Base-by-base conservation (phyloP, 2,113 vertebrate species). In the Ammospiza caudacuta region DNA sequence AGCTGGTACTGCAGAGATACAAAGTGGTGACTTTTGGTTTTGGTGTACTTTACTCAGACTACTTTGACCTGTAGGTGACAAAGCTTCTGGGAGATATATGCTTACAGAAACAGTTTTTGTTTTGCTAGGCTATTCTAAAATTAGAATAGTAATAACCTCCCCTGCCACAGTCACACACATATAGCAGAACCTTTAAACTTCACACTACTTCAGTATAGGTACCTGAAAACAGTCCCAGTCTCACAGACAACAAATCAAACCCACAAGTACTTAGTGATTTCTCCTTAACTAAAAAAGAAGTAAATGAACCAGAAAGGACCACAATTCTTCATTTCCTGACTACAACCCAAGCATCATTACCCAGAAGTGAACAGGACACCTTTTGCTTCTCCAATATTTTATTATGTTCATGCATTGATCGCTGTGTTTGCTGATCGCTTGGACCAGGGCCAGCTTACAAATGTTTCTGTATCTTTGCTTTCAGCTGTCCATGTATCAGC, bases 241-340 rank as follows among this genome's bases (percentile, higher is more conserved):
- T 95, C 83, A 93, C 49, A 95, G 70, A 85, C 3, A 9, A 78
- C 62, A 91, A 92, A 96, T 87, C 77, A 94, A 80, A 87, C 19
- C 23, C 69, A 68, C 24, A 82, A 84, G 37, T 84, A 58, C 19
- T 43, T 43, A 39, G 11, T 47, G 19, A 84, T 61, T 82, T 82
- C 17, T 70, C 31, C 72, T 58, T 41, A 79, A 52, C 41, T 19
- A 52, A 47, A 57, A 15, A 5, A 37, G 18, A 14, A 63, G 20
- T 24, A 83, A 87, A 68, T 18, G 22, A 75, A 76, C 73, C 57
- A 57, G 33, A 47, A 78, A 24, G 15, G 21, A 83, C 24, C 46
- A 62, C 58, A 73, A 55, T n/a, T 75, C 62, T 74, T 84, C 31
- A 89, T 93, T 91, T 95, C 92, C 75, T 61, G 28, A 13, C 78